Base-by-base conservation (phyloP, 2,797 vertebrate species). In the Knipowitschia caucasica region DNA sequence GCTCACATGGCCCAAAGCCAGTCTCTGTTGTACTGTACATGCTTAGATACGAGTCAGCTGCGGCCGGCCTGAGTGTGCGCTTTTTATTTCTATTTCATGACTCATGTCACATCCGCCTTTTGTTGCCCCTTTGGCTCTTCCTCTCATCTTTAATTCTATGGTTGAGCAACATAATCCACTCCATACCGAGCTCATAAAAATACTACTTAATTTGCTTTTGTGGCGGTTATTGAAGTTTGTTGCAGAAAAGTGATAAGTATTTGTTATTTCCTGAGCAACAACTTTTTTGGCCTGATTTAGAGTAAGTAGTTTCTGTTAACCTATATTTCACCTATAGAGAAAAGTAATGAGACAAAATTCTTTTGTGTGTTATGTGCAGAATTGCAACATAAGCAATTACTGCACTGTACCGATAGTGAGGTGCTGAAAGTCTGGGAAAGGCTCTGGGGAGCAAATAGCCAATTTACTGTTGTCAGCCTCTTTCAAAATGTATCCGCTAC, bases 401-500 rank as follows among this genome's bases (percentile, higher is more conserved):
- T 58, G 71, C 72, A 66, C 74, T 76, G 78, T 77, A 82, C 64
- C 76, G 75, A 81, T 68, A 65, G 75, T 74, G 75, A 50, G 29
- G 75, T 70, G 62, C 59, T 53, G 57, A 36, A 62, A 66, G 69
- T 75, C 71, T 77, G 55, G 60, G 64, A 53, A 67, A 64, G 57
- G 71, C 80, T 84, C 81, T 64, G 43, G 71, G 75, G 83, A 81
- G 59, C 73, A 78, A 77, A 80, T 75, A 83, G 77, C 71, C 80
- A 86, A 86, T 88, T 87, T 85, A 62, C 75, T 76, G 75, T 77
- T 80, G 81, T 83, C 84, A 76, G 79, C 73, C 65, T 67, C 68
- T 70, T 72, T 79, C 67, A 59, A 62, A 64, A 82, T 65, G 66
- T 63, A 67, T 81, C 70, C 81, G 12, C 62, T 62, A 67, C 70